These are phyloP conservation scores for Triplophysa bombifrons DNA, from an alignment of 2,797 vertebrate genomes.

Conservation along the genomic window DNA sequence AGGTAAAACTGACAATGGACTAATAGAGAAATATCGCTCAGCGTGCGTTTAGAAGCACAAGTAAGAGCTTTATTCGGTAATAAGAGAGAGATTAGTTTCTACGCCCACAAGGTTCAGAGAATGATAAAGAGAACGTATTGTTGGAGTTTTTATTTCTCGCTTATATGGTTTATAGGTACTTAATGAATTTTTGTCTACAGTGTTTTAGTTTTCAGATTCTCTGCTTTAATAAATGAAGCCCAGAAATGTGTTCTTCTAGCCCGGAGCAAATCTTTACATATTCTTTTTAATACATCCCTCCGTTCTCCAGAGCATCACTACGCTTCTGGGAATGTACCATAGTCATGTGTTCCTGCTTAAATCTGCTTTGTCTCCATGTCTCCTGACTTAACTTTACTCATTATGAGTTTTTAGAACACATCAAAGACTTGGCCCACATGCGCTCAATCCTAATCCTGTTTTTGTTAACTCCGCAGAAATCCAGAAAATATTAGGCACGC, in stretches of 20 bases:
- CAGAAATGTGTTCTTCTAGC: constrained; percentile 35
- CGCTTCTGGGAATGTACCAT: constrained; percentile 36
- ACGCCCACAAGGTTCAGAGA: constrained; percentile 6
- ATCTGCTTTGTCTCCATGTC: constrained; percentile 36
- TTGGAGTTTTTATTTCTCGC: constrained; percentile 8
- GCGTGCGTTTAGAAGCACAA: constrained; percentile 28
- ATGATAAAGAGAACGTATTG: constrained; percentile 1
- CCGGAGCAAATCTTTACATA: constrained; percentile 29
- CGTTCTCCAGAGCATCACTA: constrained; percentile 33
- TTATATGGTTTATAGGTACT: constrained; percentile 1
- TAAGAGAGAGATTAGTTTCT: constrained; percentile 38
- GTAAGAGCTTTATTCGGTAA: constrained; percentile 35
- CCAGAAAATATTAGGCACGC: constrained; percentile 10
- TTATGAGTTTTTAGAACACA: constrained; percentile 44
- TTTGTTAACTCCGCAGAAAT: constrained; percentile 37
- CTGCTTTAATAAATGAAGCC: constrained; percentile 28
- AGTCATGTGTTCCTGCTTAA: constrained; percentile 37
- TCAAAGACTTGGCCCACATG: constrained; percentile 40
- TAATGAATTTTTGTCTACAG: constrained; percentile 1
- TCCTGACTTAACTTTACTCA: constrained; percentile 48
- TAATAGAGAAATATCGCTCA: constrained; percentile 19
- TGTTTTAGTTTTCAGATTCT: constrained; percentile 16
- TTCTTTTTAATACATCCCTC: constrained; percentile 8
- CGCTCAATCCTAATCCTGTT: constrained; percentile 26
- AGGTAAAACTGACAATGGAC: constrained; percentile 12